A percentile compares a stretch with the other conserved stretches of the same genome.
These are phyloP conservation scores for Zaprionus obscuricornis DNA, from an alignment of 2,888 invertebrate species.

Conservation along the genomic window DNA sequence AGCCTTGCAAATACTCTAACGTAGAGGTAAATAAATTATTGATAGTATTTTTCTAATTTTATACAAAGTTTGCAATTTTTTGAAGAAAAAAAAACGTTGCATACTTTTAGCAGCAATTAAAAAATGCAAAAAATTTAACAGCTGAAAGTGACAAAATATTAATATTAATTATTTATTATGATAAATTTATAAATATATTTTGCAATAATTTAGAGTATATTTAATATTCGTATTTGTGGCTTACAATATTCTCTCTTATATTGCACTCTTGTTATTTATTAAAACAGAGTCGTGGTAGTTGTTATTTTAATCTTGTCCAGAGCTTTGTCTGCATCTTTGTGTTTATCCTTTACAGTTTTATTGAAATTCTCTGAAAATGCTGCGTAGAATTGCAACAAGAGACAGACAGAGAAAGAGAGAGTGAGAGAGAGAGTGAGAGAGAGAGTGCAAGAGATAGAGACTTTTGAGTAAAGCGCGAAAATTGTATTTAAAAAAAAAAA, in stretches of 20 bases:
- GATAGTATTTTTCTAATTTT: no score
- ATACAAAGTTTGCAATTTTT: no score
- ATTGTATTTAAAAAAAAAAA: conserved; percentile 61
- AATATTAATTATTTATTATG: no score
- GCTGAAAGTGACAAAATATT: no score
- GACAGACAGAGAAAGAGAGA: conserved; percentile 22
- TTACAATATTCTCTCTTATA: background rate
- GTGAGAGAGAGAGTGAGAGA: background rate
- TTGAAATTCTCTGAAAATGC: conserved; percentile 30
- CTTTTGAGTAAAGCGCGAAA: conserved; percentile 47
- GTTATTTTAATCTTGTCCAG: conserved; percentile 20
- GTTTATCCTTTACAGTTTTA: conserved; percentile 34
- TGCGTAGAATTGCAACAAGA: background rate
- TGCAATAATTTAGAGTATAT: no score
- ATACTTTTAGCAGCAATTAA: no score
- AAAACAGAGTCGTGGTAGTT: conserved; percentile 3
- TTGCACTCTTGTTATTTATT: conserved; percentile 1
- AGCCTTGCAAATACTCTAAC: no score
- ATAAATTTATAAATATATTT: no score
- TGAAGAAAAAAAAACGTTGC: no score
- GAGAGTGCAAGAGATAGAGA: no score
- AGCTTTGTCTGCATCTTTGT: conserved; percentile 17
- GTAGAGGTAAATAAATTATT: no score
- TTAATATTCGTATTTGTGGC: background rate
- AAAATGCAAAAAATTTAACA: no score